Base-by-base conservation (phyloP, 2,888 invertebrate genomes). In the Phasia obesa region DNA sequence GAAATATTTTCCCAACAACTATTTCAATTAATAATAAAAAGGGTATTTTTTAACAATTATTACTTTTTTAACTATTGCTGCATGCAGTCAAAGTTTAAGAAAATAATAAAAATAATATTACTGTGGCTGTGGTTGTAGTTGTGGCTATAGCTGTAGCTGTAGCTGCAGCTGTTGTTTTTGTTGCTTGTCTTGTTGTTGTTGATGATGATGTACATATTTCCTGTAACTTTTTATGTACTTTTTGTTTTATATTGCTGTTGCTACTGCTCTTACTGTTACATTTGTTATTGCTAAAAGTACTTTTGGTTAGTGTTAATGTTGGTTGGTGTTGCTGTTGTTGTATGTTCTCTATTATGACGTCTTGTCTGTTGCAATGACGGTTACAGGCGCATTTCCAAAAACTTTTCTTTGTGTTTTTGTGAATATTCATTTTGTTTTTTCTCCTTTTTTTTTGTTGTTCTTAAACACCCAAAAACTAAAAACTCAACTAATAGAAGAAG, bases 141-240 rank as follows among this genome's bases (percentile, higher is more conserved):
- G 69, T 53, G 47, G 57, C 25, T 35, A 38, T 11, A 47, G 17
- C n/a, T 59, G 19, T 19, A 27, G 47, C 6, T 62, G 38, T 44
- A 31, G 23, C 7, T 64, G 21, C 13, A 31, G 47, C 1, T 44
- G 27, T 9, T 70, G 25, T 13, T 27, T 17, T 47, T 74, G n/a
- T 23, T 47, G 4, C 9, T 27, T 47, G 27, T 65, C 21, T 35
- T 35, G 3, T 49, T 65, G 67, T 23, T 38, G 53, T 59, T 79
- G 83, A 67, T 82, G 81, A 83, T 83, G 78, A 79, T 75, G 75
- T 79, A n/a, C n/a, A n/a, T n/a, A 79, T 79, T 75, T 83, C 70
- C 78, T 64, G 74, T 35, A 70, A 49, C 47, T 70, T 64, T 81
- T 62, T 69, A 17, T 51, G 17, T 53, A 25, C 4, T n/a, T 64